Base-by-base conservation (phyloP, 2,797 vertebrate species). In the Typhlichthys subterraneus region DNA sequence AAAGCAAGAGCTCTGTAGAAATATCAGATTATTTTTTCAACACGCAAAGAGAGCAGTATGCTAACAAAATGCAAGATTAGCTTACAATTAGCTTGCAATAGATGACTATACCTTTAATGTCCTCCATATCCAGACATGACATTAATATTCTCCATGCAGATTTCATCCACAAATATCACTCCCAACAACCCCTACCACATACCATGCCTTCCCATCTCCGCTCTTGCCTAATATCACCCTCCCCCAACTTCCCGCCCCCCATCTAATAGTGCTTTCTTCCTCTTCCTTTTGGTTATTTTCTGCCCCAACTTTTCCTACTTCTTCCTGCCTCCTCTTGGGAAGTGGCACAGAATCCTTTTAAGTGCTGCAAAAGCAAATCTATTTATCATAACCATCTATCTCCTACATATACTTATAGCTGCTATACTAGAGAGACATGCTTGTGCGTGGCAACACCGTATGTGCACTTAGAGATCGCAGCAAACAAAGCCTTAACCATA, bases 281-380 rank as follows among this genome's bases (percentile, higher is more conserved):
- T 74, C 73, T 23, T 23, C 23, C 23, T 23, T 23, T 23, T 71
- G 70, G 69, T 82, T 80, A 60, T 83, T 85, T 83, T 83, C 73
- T 81, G 69, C 74, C 42, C 1, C 45, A 76, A 74, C 73, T 78
- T 81, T 69, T 65, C 29, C 53, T 55, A 31, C 59, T 57, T 66
- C 70, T 68, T 69, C 61, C 61, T 61, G 60, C 77, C 69, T 75
- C 68, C 88, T 89, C 87, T 57, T 64, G 90, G 88, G 88, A 91
- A 87, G 89, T 87, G 89, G 82, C 89, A 89, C 81, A 88, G 89
- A 91, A 90, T 89, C 85, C 59, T 79, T 87, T 85, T 86, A 87
- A 89, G 85, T 82, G 85, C 82, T 84, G 78, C 78, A 86, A 88
- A 90, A 88, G 86, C 85, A 88, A 84, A 87, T 88, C 82, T 87